A percentile compares a stretch with the other conserved stretches of the same genome.
Conservation (phyloP, 2,113 vertebrate genomes). For the Ictalurus furcatus region DNA sequence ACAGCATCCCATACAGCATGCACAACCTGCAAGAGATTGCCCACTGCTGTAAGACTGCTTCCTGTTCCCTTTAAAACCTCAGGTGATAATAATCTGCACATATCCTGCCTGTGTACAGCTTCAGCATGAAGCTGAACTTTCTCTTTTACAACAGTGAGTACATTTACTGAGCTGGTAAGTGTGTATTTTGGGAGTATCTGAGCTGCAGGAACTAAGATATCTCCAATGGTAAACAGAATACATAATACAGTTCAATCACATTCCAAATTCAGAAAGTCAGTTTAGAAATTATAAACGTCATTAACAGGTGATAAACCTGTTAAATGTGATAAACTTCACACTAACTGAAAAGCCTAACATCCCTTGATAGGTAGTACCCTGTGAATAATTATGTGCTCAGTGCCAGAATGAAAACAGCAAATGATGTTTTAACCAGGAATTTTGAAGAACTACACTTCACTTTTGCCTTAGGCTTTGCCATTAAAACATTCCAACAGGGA, state of each 20-base stretch:
- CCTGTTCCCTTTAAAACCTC: neutral
- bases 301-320: neutral
- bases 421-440: slow-evolving; percentile 20
- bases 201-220: slow-evolving; percentile 65
- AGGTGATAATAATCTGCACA: neutral
- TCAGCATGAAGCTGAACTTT: slow-evolving; percentile 69
- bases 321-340: slow-evolving; percentile 1
- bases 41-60: neutral
- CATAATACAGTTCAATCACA: slow-evolving; percentile 46
- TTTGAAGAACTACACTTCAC: slow-evolving; percentile 36
- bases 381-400: neutral
- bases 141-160: slow-evolving; percentile 72
- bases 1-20: slow-evolving; percentile 58
- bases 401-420: slow-evolving; percentile 21
- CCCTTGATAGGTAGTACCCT: neutral
- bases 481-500: slow-evolving; percentile 42
- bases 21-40: slow-evolving; percentile 49
- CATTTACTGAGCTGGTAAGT: slow-evolving; percentile 68
- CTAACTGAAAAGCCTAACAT: neutral
- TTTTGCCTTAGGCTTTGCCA: slow-evolving; percentile 45
- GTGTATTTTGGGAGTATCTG: slow-evolving; percentile 73
- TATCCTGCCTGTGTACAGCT: slow-evolving; percentile 63
- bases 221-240: slow-evolving; percentile 77
- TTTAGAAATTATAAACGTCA: neutral
- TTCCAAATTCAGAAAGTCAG: slow-evolving; percentile 1